Evolutionary conservation across 2,888 invertebrate genomes (phyloP), one percentile per base, ranked within the genome.

Genomic region (Eubasilissa splendida): DNA sequence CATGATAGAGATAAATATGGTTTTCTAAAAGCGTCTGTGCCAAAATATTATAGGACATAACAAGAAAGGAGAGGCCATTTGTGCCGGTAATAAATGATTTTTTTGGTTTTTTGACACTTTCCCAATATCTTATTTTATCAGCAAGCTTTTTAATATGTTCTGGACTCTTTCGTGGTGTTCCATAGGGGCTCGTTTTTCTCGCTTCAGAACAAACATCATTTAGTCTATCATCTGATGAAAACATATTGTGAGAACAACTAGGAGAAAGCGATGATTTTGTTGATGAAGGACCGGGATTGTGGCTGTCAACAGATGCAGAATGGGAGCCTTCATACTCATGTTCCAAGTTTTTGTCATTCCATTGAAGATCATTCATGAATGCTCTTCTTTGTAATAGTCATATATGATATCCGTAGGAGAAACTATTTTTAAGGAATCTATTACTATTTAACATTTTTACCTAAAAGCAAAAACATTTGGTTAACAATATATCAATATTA

Each of bases 31-130:
- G 90, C 85, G 94, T 92, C 88, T 98, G 98, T 0, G 97, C 95
- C 80, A 98, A 88, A 52, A 98, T 94, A 87, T 99, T 98, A 88
- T 97, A 98, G 0, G 95, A 95, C 87, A 97, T 90, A 52, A 97
- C 87, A 82, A 92, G 93, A 85, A 97, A 94, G 79, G 87, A 87
- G 81, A 92, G 89, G 53, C 88, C 86, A 12, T 88, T 81, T 54
- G 31, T 56, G 14, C 60, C 66, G 7, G 59, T 56, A 4, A 42
- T 59, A 12, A 76, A 54, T 4, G 9, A 56, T 22, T 76, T 73
- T 66, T 54, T 60, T 11, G 65, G 56, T 53, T 22, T 74, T n/a
- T 33, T 74, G 3, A 78, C 58, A 14, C 70, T 76, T 63, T 83
- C 83, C 83, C 83, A 83, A 59, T 71, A 76, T n/a, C 82, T 70